Conservation (phyloP, 2,797 vertebrate species). For the Eidolon dupreanum region DNA sequence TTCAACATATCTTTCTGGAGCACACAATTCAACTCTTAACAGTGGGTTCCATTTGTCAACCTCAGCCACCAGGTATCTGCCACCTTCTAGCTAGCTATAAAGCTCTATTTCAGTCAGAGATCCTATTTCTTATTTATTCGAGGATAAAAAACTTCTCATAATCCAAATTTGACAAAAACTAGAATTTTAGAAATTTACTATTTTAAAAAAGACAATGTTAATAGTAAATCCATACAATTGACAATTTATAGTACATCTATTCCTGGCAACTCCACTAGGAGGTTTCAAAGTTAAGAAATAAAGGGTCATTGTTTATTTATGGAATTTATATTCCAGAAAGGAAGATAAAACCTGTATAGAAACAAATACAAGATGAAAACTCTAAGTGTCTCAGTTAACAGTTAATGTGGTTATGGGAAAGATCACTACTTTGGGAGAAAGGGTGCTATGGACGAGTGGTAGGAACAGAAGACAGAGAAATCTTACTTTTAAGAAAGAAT, state of each 20-base stretch:
- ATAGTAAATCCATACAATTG: not conserved
- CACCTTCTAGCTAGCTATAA: not conserved
- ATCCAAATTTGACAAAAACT: not conserved
- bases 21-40: not conserved
- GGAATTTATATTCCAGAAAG: not conserved
- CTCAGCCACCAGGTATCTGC: not conserved
- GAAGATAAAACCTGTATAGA: not conserved
- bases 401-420: not conserved
- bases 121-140: not conserved
- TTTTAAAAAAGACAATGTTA: not conserved
- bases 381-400: not conserved
- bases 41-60: not conserved
- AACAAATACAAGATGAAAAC: not conserved
- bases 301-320: not conserved
- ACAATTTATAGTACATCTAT: not conserved
- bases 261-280: not conserved
- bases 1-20: not conserved
- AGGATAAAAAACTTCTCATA: not conserved
- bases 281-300: slow-evolving; percentile 4
- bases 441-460: not conserved
- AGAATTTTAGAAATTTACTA: not conserved
- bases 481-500: not conserved
- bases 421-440: not conserved
- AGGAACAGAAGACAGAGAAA: not conserved
- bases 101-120: not conserved